Percentiles rank a stretch among this genome's conserved stretches.
Evolutionary conservation across 2,113 vertebrate genomes (phyloP).

Genomic region (Rafetus swinhoei): DNA sequence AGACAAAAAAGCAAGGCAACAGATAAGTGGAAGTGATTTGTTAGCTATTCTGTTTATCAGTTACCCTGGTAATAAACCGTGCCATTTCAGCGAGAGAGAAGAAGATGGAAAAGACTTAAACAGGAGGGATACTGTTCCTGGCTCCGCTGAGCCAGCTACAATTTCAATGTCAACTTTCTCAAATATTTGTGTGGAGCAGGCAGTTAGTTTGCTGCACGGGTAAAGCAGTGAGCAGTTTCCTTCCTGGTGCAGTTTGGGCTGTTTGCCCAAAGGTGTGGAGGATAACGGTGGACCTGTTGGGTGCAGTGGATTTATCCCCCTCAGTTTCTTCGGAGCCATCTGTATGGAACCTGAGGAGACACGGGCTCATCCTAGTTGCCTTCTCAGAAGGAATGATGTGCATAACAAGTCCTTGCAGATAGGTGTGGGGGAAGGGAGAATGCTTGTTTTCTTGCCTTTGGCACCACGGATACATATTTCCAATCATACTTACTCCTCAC

Average conservation of each 20-base stretch:
- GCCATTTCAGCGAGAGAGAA: neutral
- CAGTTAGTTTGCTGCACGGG: neutral
- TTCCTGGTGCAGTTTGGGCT: neutral
- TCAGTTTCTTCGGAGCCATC: neutral
- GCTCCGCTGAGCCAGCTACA: accelerated
- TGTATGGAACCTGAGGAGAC: neutral
- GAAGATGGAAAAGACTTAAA: neutral
- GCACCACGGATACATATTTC: neutral
- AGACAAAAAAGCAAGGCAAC: neutral
- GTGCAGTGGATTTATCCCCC: neutral
- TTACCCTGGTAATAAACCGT: neutral
- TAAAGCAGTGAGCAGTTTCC: conserved; percentile 21
- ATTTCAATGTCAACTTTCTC: neutral
- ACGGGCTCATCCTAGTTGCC: neutral
- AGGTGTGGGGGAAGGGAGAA: neutral
- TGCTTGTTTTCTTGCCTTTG: neutral
- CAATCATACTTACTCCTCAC: accelerated
- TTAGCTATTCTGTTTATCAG: neutral
- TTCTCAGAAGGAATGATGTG: accelerated
- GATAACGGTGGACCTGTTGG: neutral
- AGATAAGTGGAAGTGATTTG: neutral
- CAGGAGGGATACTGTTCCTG: neutral
- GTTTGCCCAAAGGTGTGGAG: neutral
- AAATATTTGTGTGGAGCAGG: neutral
- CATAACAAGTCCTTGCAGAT: neutral